Evolutionary conservation across 37 sponge, comb jelly and placozoan species (phyloP), one percentile per base, ranked within the genome.

Genomic region (Diacarnus erythraeanus): DNA sequence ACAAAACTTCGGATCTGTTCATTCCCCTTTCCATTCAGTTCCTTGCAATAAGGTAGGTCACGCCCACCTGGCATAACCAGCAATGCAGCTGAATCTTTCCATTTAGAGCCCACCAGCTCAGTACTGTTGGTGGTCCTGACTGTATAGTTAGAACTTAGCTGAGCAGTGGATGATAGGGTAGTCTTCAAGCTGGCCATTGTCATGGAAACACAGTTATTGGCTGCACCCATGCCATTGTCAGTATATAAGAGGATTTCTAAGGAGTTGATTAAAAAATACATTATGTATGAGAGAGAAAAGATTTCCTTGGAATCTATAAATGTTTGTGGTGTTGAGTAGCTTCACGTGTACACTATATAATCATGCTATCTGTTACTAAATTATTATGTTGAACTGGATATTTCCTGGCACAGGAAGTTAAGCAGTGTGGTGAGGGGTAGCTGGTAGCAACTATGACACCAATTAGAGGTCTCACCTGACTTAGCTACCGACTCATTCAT

Each of bases 31-130:
- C 96, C 96, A 31, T 83, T 38, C n/a, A 95, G 70, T n/a, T 60
- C 44, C 38, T 72, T 63, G 42, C 73, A 77, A 51, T 92, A 95
- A 0, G 96, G 96, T 18, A 86, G 57, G 73, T 95, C 96, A 68
- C 90, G 54, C 21, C 96, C 96, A 36, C 96, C 96, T 0, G 96
- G 96, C 81, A 95, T 77, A 0, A 95, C 82, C 1, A 95, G 40
- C 35, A 91, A 39, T 6, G n/a, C 61, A 39, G 75, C 78, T 10
- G 39, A 39, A 0, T 65, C 37, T 1, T 3, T 77, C 81, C 74
- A 76, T 0, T 58, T 43, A 0, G 81, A 88, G 2, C 17, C 31
- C 9, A 80, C 36, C 18, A 95, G 61, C 34, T 86, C 82, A 17
- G 66, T 72, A 64, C 90, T 74, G 4, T 81, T 76, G 15, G 87